Evolutionary conservation across 1,140 invertebrate species (phyloP).

Genomic region (Drosophila sucinea): DNA sequence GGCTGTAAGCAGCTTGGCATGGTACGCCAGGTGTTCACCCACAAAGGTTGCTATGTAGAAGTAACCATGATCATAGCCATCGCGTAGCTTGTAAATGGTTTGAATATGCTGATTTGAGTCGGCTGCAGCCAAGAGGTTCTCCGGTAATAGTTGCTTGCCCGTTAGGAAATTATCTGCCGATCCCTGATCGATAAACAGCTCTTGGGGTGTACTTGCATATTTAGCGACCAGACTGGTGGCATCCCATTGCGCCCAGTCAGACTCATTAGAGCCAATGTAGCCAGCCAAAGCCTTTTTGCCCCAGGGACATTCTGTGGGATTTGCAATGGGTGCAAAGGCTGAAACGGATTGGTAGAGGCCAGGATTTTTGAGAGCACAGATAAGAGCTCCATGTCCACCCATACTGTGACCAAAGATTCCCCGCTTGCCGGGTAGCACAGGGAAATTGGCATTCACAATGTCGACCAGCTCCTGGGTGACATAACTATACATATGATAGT

Average conservation of each 20-base stretch:
- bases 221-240: constrained; percentile 91
- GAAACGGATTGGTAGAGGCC: constrained; percentile 95
- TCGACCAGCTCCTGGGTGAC: constrained; percentile 94
- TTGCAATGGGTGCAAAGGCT: constrained; percentile 98
- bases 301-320: constrained; percentile 94
- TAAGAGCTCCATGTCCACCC: constrained; percentile 98
- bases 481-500: constrained; percentile 99
- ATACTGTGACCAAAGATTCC: constrained; percentile 97
- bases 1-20: constrained; percentile 89
- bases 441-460: constrained; percentile 91
- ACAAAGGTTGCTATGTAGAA: constrained; percentile 97
- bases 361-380: constrained; percentile 96
- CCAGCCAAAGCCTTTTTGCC: constrained; percentile 94
- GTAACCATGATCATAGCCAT: constrained; percentile 98
- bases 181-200: constrained; percentile 95
- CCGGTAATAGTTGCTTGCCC: constrained; percentile 91
- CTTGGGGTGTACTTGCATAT: constrained; percentile 92
- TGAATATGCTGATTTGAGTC: constrained; percentile 89
- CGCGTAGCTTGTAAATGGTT: constrained; percentile 90
- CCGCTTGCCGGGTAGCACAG: constrained; percentile 85
- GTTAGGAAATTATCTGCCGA: constrained; percentile 92
- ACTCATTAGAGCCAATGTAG: constrained; percentile 91
- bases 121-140: constrained; percentile 90
- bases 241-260: constrained; percentile 94
- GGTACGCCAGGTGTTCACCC: constrained; percentile 96